Conservation (phyloP, 2,888 invertebrate genomes). For the Drosophila emarginata region DNA sequence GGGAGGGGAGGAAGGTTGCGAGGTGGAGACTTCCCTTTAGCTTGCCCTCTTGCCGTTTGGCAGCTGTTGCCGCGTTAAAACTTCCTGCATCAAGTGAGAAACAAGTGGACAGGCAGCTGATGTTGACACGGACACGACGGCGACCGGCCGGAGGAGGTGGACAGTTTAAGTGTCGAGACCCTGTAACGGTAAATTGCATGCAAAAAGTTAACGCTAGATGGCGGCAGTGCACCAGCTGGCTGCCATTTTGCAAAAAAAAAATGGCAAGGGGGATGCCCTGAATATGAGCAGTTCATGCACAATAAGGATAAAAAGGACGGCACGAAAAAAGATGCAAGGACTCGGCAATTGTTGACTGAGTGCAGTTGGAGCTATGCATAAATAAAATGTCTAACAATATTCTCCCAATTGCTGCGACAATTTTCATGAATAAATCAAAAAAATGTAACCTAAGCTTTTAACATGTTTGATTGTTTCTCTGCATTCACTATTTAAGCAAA, state of each 20-base stretch:
- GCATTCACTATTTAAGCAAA: background rate
- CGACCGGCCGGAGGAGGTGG: slow-evolving; percentile 18
- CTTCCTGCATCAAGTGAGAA: slow-evolving; percentile 66
- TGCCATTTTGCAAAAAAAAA: background rate
- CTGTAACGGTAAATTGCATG: slow-evolving; percentile 61
- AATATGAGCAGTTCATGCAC: slow-evolving; percentile 8
- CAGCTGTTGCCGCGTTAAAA: slow-evolving; percentile 66
- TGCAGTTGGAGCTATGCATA: slow-evolving; percentile 3
- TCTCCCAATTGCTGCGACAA: background rate
- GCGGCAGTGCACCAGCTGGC: slow-evolving; percentile 56
- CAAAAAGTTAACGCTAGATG: slow-evolving; percentile 61
- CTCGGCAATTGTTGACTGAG: background rate
- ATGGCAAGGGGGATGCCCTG: too few species aligned
- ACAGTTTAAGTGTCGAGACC: slow-evolving; percentile 51
- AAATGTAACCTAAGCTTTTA: background rate
- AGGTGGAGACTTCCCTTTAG: background rate
- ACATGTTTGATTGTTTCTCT: background rate
- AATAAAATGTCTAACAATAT: background rate
- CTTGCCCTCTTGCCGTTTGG: slow-evolving; percentile 24
- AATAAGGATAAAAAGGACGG: background rate
- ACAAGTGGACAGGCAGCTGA: slow-evolving; percentile 69
- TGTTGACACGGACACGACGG: slow-evolving; percentile 53
- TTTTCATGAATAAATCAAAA: slow-evolving; percentile 2
- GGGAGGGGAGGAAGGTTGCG: background rate
- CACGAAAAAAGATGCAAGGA: background rate